A percentile compares a stretch with the other conserved stretches of the same genome.
phyloP scores from a whole-genome alignment of 2,888 invertebrate species.

The Sarcophaga subvicina region DNA sequence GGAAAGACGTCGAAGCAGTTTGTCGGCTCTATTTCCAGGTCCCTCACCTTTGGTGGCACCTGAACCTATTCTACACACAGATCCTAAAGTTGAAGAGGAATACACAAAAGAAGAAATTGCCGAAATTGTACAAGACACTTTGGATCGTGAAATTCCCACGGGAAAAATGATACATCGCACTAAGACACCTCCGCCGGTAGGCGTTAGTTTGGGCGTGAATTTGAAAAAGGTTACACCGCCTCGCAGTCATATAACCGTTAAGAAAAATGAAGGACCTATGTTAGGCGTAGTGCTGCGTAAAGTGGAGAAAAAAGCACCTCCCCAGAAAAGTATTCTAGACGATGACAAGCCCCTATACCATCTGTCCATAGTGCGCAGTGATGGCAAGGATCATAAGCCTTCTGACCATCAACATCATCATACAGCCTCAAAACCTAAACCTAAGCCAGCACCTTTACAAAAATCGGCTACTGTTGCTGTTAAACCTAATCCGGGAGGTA shows the following conservation, averaged over 20 bases:
- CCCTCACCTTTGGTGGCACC: constrained; percentile 76
- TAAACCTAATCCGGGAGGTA: constrained; percentile 77
- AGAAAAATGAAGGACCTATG: constrained; percentile 79
- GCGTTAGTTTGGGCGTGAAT: constrained; percentile 78
- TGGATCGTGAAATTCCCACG: constrained; percentile 75
- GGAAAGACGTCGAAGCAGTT: constrained; percentile 75
- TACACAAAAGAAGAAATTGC: constrained; percentile 71
- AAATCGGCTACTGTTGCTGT: constrained; percentile 72
- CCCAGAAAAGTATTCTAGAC: constrained; percentile 80
- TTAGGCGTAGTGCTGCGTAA: constrained; percentile 80
- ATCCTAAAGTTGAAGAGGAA: constrained; percentile 71
- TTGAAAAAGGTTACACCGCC: constrained; percentile 80
- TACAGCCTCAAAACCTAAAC: constrained; percentile 76
- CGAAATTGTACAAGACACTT: constrained; percentile 70
- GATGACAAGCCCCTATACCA: constrained; percentile 81
- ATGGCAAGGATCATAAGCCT: constrained; percentile 76
- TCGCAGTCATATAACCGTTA: constrained; percentile 77
- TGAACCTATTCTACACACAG: constrained; percentile 75
- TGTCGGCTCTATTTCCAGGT: constrained; percentile 75
- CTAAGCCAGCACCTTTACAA: constrained; percentile 72
- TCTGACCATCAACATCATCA: constrained; percentile 72
- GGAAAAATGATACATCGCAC: constrained; percentile 76
- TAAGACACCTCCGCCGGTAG: constrained; percentile 80
- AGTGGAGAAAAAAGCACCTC: constrained; percentile 79
- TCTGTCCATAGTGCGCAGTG: constrained; percentile 80